phyloP scores from a whole-genome alignment of 2,797 vertebrate genomes.

The Lindbergichthys nudifrons region DNA sequence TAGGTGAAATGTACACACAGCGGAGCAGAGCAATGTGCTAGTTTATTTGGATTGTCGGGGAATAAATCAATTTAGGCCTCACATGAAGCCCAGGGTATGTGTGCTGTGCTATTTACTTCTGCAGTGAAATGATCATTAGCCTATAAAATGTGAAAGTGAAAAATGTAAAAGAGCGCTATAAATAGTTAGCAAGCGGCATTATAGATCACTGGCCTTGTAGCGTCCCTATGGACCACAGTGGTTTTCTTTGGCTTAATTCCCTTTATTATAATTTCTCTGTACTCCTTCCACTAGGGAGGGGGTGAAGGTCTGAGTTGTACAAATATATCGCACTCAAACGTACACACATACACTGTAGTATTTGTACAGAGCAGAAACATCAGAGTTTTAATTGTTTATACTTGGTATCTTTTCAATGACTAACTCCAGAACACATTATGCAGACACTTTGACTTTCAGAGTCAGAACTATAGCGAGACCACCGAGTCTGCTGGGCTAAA shows the following conservation, averaged over 20 bases:
- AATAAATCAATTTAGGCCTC: constrained; percentile 82
- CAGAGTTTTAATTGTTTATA: not conserved
- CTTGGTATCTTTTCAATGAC: not conserved
- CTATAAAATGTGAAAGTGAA: constrained; percentile 82
- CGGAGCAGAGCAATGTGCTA: constrained; percentile 43
- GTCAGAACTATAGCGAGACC: not conserved
- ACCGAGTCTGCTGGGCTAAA: not conserved
- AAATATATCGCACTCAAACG: constrained; percentile 26
- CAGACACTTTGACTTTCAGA: not conserved
- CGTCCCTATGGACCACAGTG: constrained; percentile 64
- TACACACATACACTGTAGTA: not conserved
- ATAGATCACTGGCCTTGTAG: constrained; percentile 73
- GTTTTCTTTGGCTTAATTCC: constrained; percentile 66
- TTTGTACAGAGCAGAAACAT: not conserved
- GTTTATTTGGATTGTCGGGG: constrained; percentile 55
- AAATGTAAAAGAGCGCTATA: constrained; percentile 81
- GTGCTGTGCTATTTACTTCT: constrained; percentile 81
- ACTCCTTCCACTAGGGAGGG: constrained; percentile 26
- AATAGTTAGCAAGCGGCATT: constrained; percentile 76
- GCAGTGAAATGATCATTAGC: constrained; percentile 82
- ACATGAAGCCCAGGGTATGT: constrained; percentile 74
- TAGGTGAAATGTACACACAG: constrained; percentile 44
- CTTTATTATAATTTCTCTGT: constrained; percentile 49
- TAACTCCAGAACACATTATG: not conserved
- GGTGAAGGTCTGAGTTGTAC: constrained; percentile 46